Evolutionary conservation across 2,113 vertebrate species (phyloP).

Genomic region (Chloropsis hardwickii): DNA sequence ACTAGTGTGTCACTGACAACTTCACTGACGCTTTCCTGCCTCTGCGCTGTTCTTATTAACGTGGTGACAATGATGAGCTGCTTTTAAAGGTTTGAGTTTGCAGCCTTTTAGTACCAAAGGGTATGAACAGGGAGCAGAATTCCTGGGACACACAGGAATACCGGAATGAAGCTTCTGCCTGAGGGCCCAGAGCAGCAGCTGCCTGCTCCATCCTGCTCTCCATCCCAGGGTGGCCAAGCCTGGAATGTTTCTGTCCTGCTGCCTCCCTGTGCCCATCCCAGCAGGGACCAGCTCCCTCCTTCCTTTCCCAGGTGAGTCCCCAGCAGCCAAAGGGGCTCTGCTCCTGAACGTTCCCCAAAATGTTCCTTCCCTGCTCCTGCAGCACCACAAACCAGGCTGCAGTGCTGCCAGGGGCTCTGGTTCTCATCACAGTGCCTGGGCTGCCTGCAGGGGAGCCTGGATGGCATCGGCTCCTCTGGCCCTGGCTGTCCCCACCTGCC

Average conservation of each 20-base stretch:
- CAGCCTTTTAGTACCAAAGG: background rate
- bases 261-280: background rate
- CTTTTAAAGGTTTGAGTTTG: background rate
- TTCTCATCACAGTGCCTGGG: accelerated
- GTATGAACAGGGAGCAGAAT: accelerated
- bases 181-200: background rate
- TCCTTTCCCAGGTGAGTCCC: background rate
- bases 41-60: accelerated
- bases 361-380: background rate
- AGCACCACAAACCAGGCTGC: accelerated
- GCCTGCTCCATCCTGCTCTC: background rate
- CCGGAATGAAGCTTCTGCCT: background rate
- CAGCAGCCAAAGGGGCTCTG: background rate
- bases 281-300: background rate
- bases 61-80: accelerated
- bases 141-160: background rate
- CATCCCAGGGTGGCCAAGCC: background rate
- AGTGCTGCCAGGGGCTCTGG: background rate
- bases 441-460: background rate
- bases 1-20: background rate
- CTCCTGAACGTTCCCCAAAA: background rate
- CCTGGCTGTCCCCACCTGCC: background rate
- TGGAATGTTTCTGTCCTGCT: background rate
- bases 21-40: background rate
- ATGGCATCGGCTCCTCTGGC: accelerated